These are phyloP conservation scores for Ryuthela nishihirai DNA, from an alignment of 2,888 invertebrate genomes.

Conservation along the genomic window DNA sequence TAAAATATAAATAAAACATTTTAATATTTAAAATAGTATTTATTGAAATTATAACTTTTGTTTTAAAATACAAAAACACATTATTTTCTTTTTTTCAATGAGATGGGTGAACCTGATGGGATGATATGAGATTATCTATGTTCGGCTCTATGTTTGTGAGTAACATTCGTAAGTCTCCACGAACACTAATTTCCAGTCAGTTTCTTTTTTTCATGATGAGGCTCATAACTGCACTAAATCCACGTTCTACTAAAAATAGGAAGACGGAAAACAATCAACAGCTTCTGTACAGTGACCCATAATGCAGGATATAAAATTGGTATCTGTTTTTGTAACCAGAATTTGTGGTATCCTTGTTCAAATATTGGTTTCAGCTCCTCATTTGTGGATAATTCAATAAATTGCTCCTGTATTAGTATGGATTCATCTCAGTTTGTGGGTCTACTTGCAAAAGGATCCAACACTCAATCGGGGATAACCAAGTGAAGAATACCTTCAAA, in stretches of 20 bases:
- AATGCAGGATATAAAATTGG: conserved; percentile 1
- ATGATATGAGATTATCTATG: conserved; percentile 1
- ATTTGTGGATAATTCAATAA: not conserved
- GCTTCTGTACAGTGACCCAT: not conserved
- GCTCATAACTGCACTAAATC: not conserved
- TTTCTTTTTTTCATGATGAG: conserved; percentile 4
- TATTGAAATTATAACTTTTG: conserved; percentile 5
- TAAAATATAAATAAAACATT: conserved; percentile 3
- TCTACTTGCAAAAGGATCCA: not conserved
- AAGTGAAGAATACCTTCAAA: conserved; percentile 28
- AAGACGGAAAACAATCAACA: not conserved
- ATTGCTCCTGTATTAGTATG: not conserved
- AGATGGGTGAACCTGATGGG: conserved; percentile 1
- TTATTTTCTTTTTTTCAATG: not conserved
- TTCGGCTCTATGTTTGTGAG: conserved; percentile 2
- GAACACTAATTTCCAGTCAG: not conserved
- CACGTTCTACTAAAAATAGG: not conserved
- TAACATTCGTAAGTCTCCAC: not conserved
- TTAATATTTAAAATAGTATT: not conserved
- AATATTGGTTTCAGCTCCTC: not conserved
- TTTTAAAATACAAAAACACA: conserved; percentile 1
- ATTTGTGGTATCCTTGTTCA: not conserved
- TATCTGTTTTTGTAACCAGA: conserved; percentile 1
- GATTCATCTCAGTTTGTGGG: not conserved
- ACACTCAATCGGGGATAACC: not conserved